These are phyloP conservation scores for Lepidocyrtoides sp. DNA, from an alignment of 2,888 invertebrate genomes.

Conservation along the genomic window DNA sequence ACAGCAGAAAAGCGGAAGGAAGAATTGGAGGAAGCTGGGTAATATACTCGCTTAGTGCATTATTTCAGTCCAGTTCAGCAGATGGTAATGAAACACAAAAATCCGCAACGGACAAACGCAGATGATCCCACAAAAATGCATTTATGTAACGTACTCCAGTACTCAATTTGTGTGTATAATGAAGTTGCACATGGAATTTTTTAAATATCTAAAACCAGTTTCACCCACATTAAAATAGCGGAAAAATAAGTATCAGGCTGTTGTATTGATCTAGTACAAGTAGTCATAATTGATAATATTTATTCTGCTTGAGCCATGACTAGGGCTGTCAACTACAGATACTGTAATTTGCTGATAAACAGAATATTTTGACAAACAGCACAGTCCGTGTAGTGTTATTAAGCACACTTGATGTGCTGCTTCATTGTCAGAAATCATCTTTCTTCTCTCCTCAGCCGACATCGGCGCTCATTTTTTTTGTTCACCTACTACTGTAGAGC, in stretches of 20 bases:
- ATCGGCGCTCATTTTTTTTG: conserved; percentile 30
- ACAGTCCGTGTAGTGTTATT: conserved; percentile 8
- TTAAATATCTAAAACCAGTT: too few relatives aligned
- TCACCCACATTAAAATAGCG: too few relatives aligned
- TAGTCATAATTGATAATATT: not conserved
- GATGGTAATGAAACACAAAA: conserved; percentile 33
- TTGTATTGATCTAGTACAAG: not conserved
- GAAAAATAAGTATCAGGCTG: too few relatives aligned
- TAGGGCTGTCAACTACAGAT: conserved; percentile 49
- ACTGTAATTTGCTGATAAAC: conserved; percentile 53
- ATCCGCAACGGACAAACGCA: conserved; percentile 53
- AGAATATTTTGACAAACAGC: not conserved
- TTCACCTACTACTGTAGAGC: not conserved
- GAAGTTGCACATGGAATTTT: too few relatives aligned
- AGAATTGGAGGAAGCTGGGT: conserved; percentile 17
- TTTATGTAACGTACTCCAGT: too few relatives aligned
- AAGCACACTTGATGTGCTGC: conserved; percentile 7
- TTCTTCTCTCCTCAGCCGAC: not conserved
- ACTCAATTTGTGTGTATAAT: too few relatives aligned
- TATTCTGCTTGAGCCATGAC: not conserved
- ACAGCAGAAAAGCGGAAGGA: conserved; percentile 43
- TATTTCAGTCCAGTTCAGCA: conserved; percentile 21
- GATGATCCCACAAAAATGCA: not conserved
- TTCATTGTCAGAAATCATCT: conserved; percentile 19
- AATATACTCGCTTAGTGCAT: not conserved